phyloP scores from a whole-genome alignment of 2,113 vertebrate species.

The Caranx melampygus region DNA sequence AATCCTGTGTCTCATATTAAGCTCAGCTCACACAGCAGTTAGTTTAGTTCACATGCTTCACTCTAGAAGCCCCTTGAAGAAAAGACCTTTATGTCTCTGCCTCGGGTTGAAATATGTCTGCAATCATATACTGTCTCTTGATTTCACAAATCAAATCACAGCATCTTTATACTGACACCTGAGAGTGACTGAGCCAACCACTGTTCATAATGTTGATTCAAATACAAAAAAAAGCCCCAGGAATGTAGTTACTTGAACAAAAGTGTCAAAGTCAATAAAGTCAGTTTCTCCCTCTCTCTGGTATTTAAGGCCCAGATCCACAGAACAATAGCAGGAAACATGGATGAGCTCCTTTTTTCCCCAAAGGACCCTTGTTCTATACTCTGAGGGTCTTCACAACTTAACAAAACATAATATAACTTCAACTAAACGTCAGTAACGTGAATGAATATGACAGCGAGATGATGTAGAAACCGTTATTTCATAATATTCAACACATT shows the following conservation, averaged over 20 bases:
- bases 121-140: no score
- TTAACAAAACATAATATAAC: neutral
- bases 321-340: constrained; percentile 85
- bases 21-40: neutral
- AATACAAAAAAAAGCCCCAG: neutral
- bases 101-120: neutral
- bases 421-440: neutral
- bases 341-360: constrained; percentile 75
- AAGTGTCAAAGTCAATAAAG: constrained; percentile 38
- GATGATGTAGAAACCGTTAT: neutral
- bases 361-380: constrained; percentile 31
- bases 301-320: constrained; percentile 58
- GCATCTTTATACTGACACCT: neutral
- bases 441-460: neutral
- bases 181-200: neutral
- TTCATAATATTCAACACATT: neutral
- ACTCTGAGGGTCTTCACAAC: neutral
- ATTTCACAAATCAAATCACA: neutral
- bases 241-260: constrained; percentile 15
- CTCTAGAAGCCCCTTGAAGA: neutral
- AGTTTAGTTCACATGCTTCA: neutral
- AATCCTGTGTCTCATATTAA: neutral
- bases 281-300: constrained; percentile 41
- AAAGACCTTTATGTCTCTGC: neutral
- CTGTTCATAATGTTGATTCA: neutral